phyloP scores from a whole-genome alignment of 2,888 invertebrate species.

The Clostera curtula region DNA sequence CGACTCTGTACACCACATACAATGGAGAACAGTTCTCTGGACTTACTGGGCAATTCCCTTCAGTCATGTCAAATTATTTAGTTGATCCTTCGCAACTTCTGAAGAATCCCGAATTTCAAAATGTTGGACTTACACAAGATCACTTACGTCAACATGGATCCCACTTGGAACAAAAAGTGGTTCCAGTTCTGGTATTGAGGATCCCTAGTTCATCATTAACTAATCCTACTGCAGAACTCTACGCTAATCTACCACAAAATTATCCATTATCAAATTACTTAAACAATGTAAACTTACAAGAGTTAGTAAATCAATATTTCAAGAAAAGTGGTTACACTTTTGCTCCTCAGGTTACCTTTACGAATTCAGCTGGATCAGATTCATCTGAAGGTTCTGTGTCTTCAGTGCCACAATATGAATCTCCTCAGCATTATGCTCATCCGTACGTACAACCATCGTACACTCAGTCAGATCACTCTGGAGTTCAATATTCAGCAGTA shows the following conservation, averaged over 20 bases:
- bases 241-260: conserved; percentile 71
- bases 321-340: conserved; percentile 56
- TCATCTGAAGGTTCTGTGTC: conserved; percentile 22
- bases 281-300: conserved; percentile 73
- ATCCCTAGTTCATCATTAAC: conserved; percentile 73
- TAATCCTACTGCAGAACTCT: conserved; percentile 67
- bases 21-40: conserved; percentile 63
- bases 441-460: conserved; percentile 58
- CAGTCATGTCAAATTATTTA: conserved; percentile 64
- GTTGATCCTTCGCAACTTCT: conserved; percentile 60
- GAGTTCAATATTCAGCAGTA: conserved; percentile 64
- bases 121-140: conserved; percentile 64
- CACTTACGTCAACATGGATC: conserved; percentile 54
- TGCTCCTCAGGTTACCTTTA: conserved; percentile 56
- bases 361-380: conserved; percentile 27
- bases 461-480: conserved; percentile 57
- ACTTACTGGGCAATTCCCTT: conserved; percentile 59
- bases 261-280: conserved; percentile 71
- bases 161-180: conserved; percentile 54
- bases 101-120: conserved; percentile 63
- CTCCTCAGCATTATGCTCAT: conserved; percentile 52
- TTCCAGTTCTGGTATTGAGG: conserved; percentile 75
- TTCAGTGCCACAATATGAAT: conserved; percentile 28
- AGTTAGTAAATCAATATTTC: conserved; percentile 70
- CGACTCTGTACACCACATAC: conserved; percentile 63